Base-by-base conservation (phyloP, 2,797 vertebrate genomes). In the Hybognathus amarus region DNA sequence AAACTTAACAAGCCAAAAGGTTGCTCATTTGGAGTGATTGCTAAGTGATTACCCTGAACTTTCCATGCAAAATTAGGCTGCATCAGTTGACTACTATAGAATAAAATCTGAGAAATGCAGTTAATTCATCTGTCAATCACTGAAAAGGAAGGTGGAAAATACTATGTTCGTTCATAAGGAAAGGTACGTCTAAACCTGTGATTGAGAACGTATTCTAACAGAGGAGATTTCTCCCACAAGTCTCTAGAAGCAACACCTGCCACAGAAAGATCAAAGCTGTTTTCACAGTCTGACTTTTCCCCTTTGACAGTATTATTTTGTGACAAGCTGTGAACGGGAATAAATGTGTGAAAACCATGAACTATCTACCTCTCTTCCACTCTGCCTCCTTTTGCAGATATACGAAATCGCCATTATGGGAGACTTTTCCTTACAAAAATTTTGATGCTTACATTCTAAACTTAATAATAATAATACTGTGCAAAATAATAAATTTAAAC, bases 21-120 rank as follows among this genome's bases (percentile, higher is more conserved):
- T 73, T 73, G 68, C 88, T 50, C 83, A 63, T 83, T 85, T 77
- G 77, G 10, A 5, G 56, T 68, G 78, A 47, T 45, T 87, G 77
- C 64, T 79, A 80, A 87, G 84, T 90, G 80, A 93, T 91, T 84
- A 89, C 84, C 75, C 82, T 87, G n/a, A 80, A 80, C 52, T 50
- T 33, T 67, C 38, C 47, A 4, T n/a, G 54, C 68, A 71, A 71
- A 80, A 45, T 50, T 11, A 64, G 5, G 68, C 59, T 69, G 17
- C 15, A 24, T 15, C 22, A 27, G n/a, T 71, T 30, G 45, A 66
- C 18, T 30, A 71, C 18, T 61, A 45, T 10, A 11, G 59, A 45
- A 73, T n/a, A 47, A 73, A 33, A 27, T n/a, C 40, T 13, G 40
- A 80, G 8, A 80, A 71, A 50, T 73, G 40, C 30, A 20, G 59